Conservation (phyloP, 2,113 vertebrate genomes). For the Myanophis thanlyinensis region DNA sequence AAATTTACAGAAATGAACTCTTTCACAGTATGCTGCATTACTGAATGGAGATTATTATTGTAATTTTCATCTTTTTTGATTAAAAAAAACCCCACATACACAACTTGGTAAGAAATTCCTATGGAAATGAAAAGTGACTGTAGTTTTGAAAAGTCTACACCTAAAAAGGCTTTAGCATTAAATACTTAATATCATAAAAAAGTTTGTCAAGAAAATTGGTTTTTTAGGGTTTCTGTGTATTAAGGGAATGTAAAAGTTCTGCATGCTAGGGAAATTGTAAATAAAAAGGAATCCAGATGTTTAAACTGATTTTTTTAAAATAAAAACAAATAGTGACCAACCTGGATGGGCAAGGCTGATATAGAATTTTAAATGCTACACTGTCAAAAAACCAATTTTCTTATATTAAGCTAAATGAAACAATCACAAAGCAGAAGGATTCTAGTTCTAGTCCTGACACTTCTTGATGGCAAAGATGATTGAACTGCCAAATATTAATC, state of each 20-base stretch:
- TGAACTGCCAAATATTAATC: background rate
- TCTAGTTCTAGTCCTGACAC: background rate
- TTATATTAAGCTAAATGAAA: background rate
- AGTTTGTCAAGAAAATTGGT: no score
- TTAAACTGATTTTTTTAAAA: background rate
- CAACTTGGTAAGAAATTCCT: no score
- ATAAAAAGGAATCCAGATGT: background rate
- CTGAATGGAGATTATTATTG: background rate
- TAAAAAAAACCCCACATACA: background rate
- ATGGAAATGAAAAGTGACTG: no score
- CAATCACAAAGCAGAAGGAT: background rate
- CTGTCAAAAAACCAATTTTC: background rate
- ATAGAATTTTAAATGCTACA: background rate
- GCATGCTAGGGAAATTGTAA: background rate
- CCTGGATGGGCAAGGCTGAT: background rate
- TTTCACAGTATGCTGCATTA: background rate
- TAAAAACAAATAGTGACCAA: background rate
- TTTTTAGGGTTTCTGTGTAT: no score
- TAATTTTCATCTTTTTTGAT: background rate
- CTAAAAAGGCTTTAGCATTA: no score
- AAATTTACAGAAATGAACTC: background rate
- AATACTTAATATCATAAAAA: no score
- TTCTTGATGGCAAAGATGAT: background rate
- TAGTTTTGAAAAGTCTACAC: no score
- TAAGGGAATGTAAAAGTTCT: background rate